Evolutionary conservation across 2,113 vertebrate species (phyloP).

Genomic region (Aphelocoma coerulescens): DNA sequence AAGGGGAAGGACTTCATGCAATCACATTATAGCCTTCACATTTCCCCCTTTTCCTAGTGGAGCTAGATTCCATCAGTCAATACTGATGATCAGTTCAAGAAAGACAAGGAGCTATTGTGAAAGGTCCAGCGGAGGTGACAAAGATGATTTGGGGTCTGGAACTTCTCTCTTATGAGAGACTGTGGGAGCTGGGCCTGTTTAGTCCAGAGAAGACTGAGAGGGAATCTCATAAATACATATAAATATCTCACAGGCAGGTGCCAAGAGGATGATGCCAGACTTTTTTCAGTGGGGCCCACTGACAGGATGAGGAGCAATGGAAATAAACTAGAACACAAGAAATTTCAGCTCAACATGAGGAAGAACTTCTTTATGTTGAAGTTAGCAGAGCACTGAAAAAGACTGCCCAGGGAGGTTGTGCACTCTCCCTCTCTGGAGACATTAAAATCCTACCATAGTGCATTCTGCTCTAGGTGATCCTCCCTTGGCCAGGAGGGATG

Average conservation of each 20-base stretch:
- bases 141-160: not conserved
- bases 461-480: not conserved
- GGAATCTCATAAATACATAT: not conserved
- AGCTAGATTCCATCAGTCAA: not conserved
- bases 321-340: not conserved
- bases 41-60: not conserved
- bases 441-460: not conserved
- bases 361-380: not conserved
- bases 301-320: not conserved
- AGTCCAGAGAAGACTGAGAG: not conserved
- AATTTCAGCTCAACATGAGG: not conserved
- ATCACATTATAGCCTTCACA: rapidly evolving
- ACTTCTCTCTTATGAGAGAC: not conserved
- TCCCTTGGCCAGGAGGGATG: not conserved
- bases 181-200: not conserved
- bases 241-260: not conserved
- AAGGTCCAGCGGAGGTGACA: not conserved
- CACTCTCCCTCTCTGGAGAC: not conserved
- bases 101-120: not conserved
- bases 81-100: not conserved
- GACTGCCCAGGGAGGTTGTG: not conserved
- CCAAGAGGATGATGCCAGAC: not conserved
- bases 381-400: not conserved
- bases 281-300: not conserved
- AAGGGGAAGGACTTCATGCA: not conserved